Evolutionary conservation across 2,113 vertebrate genomes (phyloP).

Genomic region (Bucco capensis): DNA sequence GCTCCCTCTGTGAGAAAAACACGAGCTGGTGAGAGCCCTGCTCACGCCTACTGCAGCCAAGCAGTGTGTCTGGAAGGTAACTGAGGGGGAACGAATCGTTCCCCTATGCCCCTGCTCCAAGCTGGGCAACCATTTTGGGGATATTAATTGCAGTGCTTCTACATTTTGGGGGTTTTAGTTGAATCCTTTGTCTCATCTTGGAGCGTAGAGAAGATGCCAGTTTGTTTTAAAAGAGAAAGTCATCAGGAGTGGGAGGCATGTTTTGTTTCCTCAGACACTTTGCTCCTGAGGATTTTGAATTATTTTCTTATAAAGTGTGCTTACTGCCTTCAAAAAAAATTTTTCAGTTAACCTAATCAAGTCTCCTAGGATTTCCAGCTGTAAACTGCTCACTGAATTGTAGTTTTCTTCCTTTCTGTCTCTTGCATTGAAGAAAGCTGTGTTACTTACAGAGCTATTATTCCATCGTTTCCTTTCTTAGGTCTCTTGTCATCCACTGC

Average conservation of each 20-base stretch:
- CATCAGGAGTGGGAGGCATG: not conserved
- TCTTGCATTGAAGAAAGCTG: not conserved
- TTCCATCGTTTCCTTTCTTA: constrained; percentile 12
- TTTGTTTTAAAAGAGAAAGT: constrained; percentile 41
- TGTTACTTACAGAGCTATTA: constrained; percentile 37
- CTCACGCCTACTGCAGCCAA: not conserved
- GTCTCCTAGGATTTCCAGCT: not conserved
- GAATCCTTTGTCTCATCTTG: not conserved
- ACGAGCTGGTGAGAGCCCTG: not conserved
- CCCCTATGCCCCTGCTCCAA: not conserved
- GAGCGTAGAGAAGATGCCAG: not conserved
- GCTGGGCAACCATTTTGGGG: not conserved
- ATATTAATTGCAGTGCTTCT: not conserved
- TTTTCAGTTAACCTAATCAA: not conserved
- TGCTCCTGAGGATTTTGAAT: not conserved
- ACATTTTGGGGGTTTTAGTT: not conserved
- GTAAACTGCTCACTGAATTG: not conserved
- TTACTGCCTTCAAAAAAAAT: not conserved
- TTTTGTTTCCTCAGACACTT: constrained; percentile 11
- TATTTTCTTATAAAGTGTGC: not conserved
- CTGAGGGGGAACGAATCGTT: not conserved
- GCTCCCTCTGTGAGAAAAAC: not conserved
- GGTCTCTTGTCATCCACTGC: constrained; percentile 1
- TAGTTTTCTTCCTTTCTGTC: not conserved
- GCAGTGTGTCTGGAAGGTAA: not conserved